Evolutionary conservation across 53 echinoderm and acorn worm species (phyloP), one percentile per base, ranked within the genome.

Genomic region (Echinometra lucunter): DNA sequence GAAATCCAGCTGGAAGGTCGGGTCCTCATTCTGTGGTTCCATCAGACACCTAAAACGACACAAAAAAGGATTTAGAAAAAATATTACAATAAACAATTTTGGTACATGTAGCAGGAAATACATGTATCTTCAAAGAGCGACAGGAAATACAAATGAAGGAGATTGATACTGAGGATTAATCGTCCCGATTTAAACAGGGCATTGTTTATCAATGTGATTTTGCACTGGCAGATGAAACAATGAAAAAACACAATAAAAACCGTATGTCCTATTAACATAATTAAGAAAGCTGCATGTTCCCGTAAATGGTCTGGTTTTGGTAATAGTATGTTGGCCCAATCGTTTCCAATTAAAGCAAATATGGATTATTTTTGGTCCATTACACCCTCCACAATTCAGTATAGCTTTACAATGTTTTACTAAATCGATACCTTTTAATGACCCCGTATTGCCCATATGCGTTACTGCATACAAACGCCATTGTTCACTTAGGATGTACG

Each of bases 11-110:
- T 97, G 90, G 91, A 98, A 98, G 63, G 91, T 95, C 34, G 95
- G 96, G 88, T 97, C 97, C 30, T 95, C 93, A 80, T 97, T 97
- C 85, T 97, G 96, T 32, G 96, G 95, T 78, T 97, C 96, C 94
- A 96, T 97, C 87, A 98, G 74, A 91, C 94, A 97, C 38, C 98
- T 98, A 92, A 37, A 53, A 89, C 5, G 19, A 6, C 47, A 85
- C 17, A 40, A 21, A 40, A 78, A 12, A 3, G 1, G 3, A 0
- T 63, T 69, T 34, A 32, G 30, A 10, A 32, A 8, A 69, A 82
- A 30, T 19, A 63, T 23, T 63, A 15, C 11, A 63, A n/a, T n/a
- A n/a, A n/a, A n/a, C n/a, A n/a, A n/a, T n/a, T n/a, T n/a, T n/a
- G n/a, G n/a, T n/a, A n/a, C n/a, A n/a, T n/a, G n/a, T n/a, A n/a